Base-by-base conservation (phyloP, 2,888 invertebrate genomes). In the Oxystoma pomonae region DNA sequence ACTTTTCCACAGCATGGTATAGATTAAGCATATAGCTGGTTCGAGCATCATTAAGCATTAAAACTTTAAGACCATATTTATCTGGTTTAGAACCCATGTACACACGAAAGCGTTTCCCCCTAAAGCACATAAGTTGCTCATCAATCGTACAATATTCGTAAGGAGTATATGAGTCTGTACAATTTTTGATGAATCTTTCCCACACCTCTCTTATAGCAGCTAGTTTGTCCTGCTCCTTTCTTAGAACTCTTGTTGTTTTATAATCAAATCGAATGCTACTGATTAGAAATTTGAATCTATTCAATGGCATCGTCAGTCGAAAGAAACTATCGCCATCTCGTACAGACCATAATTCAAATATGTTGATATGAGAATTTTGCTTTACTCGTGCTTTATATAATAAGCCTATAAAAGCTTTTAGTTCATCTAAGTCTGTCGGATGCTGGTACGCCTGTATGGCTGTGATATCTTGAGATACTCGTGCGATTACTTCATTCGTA, bases 131-230 rank as follows among this genome's bases (percentile, higher is more conserved):
- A 7, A 35, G 12, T 12, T 35, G 35, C 35, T 35, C 35, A 35
- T 35, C 35, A 35, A 35, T 35, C 12, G 35, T 35, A 35, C 3
- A 3, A 35, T 35, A 35, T 7, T 12, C 35, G 12, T 12, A 3
- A 35, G 35, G 35, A 60, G 55, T 60, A 58, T 69, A 70, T 61
- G 55, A 59, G 7, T 65, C 58, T 66, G 72, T 68, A 57, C 73
- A 75, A 60, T 74, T 74, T 52, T 64, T 49, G 16, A 76, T 70
- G 69, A 77, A 74, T 50, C 62, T 62, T 60, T 69, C 67, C 63
- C 73, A 75, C n/a, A 75, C 57, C 17, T 71, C 65, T 57, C 72
- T 57, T 52, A 73, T 65, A 16, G 71, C 65, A 52, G 71, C 70
- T 16, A 73, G 68, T 19, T 58, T 20, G 55, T 73, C 71, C 16